Evolutionary conservation across 2,797 vertebrate genomes (phyloP).

Genomic region (Scyliorhinus canicula): DNA sequence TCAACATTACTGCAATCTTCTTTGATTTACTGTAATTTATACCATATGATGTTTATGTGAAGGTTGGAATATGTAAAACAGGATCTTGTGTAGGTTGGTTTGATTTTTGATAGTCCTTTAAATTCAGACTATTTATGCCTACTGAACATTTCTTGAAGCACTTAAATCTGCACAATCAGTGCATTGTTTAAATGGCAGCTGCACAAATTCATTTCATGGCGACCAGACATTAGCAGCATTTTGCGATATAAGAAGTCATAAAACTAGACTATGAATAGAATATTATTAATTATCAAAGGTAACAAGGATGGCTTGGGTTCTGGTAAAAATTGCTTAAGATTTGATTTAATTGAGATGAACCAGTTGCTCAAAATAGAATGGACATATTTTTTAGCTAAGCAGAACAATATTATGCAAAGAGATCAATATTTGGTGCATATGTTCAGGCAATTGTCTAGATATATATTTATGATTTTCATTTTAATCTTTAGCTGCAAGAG

Average conservation of each 20-base stretch:
- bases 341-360: neutral
- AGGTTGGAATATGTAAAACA: conserved; percentile 26
- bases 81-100: conserved; percentile 34
- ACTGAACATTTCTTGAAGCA: conserved; percentile 20
- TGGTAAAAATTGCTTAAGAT: neutral
- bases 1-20: neutral
- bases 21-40: conserved; percentile 28
- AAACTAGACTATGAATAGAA: conserved; percentile 21
- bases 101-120: conserved; percentile 29
- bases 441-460: neutral
- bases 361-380: neutral
- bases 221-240: neutral
- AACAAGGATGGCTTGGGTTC: neutral
- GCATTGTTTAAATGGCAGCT: conserved; percentile 30
- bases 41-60: conserved; percentile 17
- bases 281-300: conserved; percentile 30
- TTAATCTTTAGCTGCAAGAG: neutral
- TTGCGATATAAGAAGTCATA: conserved; percentile 11
- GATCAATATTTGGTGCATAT: neutral
- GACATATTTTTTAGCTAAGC: neutral
- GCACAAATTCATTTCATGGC: conserved; percentile 30
- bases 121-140: conserved; percentile 2
- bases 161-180: conserved; percentile 22
- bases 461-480: conserved; percentile 15
- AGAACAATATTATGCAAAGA: neutral